Conservation (phyloP, 2,113 vertebrate species). For the Osmerus mordax region DNA sequence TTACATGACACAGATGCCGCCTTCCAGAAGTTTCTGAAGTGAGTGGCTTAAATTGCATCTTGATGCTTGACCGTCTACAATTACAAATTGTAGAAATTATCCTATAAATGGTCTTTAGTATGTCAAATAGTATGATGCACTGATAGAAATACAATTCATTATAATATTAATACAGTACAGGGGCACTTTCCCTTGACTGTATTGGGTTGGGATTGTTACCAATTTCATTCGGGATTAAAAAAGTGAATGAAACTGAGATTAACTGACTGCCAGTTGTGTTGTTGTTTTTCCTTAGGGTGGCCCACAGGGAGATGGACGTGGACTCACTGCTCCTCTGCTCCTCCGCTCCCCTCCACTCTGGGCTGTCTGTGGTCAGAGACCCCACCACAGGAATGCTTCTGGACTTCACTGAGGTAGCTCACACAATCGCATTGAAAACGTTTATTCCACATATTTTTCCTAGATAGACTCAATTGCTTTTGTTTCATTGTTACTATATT, state of each 20-base stretch:
- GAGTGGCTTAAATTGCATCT: conserved; percentile 16
- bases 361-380: conserved; percentile 83
- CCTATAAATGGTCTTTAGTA: no score
- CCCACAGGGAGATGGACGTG: conserved; percentile 69
- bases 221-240: not conserved
- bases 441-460: not conserved
- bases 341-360: conserved; percentile 76
- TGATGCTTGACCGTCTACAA: no score
- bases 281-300: conserved; percentile 63
- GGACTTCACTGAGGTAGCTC: conserved; percentile 82
- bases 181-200: not conserved
- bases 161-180: not conserved
- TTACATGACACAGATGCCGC: conserved; percentile 79
- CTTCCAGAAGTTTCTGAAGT: conserved; percentile 81
- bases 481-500: not conserved
- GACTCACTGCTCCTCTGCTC: conserved; percentile 73
- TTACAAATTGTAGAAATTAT: no score
- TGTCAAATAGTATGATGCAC: no score
- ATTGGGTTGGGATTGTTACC: not conserved
- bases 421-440: not conserved
- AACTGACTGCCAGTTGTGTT: not conserved
- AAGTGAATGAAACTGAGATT: not conserved
- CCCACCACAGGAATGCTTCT: conserved; percentile 85
- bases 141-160: not conserved
- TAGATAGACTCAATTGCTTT: not conserved